A percentile compares a stretch with the other conserved stretches of the same genome.
phyloP scores from a whole-genome alignment of 2,113 vertebrate species.

The Sapajus apella region DNA sequence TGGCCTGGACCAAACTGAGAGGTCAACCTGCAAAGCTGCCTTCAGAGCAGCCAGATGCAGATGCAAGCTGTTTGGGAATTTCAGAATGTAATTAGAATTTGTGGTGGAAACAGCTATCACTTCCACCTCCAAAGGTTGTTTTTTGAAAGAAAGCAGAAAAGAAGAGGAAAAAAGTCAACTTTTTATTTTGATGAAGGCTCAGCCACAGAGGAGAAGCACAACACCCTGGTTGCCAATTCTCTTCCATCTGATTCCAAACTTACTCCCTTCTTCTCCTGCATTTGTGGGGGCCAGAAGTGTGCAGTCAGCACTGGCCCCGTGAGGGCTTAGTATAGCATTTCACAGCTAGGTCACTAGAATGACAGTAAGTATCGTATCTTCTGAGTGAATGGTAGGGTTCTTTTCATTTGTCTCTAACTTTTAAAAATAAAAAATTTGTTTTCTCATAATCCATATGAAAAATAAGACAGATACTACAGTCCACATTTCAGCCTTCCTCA shows the following conservation, averaged over 20 bases:
- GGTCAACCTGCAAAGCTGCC: not conserved
- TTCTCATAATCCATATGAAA: slow-evolving; percentile 25
- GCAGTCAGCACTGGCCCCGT: not conserved
- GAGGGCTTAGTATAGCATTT: not conserved
- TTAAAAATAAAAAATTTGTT: not conserved
- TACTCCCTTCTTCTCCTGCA: not conserved
- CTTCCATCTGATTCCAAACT: not conserved
- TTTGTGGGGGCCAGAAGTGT: not conserved
- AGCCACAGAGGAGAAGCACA: not conserved
- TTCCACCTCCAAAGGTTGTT: too few relatives aligned
- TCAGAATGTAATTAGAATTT: slow-evolving; percentile 28
- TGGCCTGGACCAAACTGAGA: not conserved
- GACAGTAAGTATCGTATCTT: not conserved
- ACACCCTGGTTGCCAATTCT: not conserved
- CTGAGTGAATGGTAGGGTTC: not conserved
- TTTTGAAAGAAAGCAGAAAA: not conserved
- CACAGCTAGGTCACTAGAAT: not conserved
- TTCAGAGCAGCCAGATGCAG: not conserved
- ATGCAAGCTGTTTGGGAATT: not conserved
- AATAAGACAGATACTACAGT: not conserved
- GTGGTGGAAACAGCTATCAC: not conserved
- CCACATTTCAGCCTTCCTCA: not conserved
- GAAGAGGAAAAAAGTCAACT: not conserved
- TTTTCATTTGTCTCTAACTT: slow-evolving; percentile 27
- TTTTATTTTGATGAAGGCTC: not conserved